phyloP scores from a whole-genome alignment of 2,888 invertebrate species.

The Gnatocerus cornutus region DNA sequence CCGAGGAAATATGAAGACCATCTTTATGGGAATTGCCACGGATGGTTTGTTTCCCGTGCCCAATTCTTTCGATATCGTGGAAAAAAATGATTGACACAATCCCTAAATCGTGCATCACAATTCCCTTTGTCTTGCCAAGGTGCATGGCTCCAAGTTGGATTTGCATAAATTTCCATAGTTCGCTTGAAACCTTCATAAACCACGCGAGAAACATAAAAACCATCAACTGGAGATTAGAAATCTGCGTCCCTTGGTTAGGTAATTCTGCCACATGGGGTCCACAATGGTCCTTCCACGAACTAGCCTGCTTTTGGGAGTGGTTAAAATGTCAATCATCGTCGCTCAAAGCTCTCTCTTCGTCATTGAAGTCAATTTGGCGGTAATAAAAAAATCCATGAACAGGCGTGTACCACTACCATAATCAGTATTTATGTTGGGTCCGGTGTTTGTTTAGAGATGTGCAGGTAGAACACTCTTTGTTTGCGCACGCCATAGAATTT shows the following conservation, averaged over 20 bases:
- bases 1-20: background rate
- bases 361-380: slow-evolving; percentile 44
- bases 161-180: slow-evolving; percentile 35
- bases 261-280: slow-evolving; percentile 49
- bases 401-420: slow-evolving; percentile 37
- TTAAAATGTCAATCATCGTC: slow-evolving; percentile 48
- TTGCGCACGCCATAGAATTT: slow-evolving; percentile 52
- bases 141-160: slow-evolving; percentile 1
- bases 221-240: slow-evolving; percentile 44
- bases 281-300: slow-evolving; percentile 49
- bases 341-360: slow-evolving; percentile 21
- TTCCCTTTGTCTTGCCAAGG: background rate
- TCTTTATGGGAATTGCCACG: slow-evolving; percentile 17
- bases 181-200: slow-evolving; percentile 31
- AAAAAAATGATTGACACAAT: slow-evolving; percentile 1
- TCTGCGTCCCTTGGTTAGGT: slow-evolving; percentile 33
- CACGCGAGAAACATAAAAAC: slow-evolving; percentile 18
- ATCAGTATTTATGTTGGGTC: slow-evolving; percentile 46
- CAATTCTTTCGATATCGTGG: slow-evolving; percentile 8
- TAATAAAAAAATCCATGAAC: slow-evolving; percentile 42
- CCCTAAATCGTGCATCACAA: slow-evolving; percentile 4
- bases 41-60: slow-evolving; percentile 13
- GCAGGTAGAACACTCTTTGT: slow-evolving; percentile 55
- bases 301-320: slow-evolving; percentile 47
- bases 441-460: slow-evolving; percentile 50